Evolutionary conservation across 1,140 invertebrate species (phyloP), one percentile per base, ranked within the genome.

Genomic region (Brachionus sp.): DNA sequence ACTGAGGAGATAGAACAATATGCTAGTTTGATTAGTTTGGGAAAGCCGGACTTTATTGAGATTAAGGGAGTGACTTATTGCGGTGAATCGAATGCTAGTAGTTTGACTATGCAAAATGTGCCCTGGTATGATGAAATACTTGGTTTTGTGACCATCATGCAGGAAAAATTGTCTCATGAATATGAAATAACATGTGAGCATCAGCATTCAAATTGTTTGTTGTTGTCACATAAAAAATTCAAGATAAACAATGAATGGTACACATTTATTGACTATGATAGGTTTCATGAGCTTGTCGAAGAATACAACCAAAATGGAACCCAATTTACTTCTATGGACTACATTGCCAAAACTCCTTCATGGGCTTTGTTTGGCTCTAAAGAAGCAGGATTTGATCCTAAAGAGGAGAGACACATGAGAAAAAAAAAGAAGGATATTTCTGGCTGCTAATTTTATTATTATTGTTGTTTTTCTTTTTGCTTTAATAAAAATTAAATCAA

Each of bases 51-150:
- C 87, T 92, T 92, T 85, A 92, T 92, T 85, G 92, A 92, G 89
- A 90, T 92, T 23, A 92, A 92, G 87, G 92, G 92, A 62, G 92
- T 92, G 0, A 92, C 92, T 4, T 92, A 90, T 86, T 92, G 92
- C 87, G 92, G 92, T 9, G 91, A 90, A 39, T 91, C 91, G 0
- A 92, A 92, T 85, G 90, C 90, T 1, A 89, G 87, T 13, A 88
- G 85, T 19, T 85, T 92, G 73, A 92, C 91, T 3, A 92, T 92
- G 92, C 89, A 91, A 83, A 92, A 92, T 88, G 91, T 92, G 0
- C 92, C 92, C 3, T 92, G 91, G 91, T 91, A 92, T 86, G 89
- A 91, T 85, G 92, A 92, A 86, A 91, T 92, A 0, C 86, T 91
- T 3, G 85, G 86, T 0, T 92, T 92, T 88, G 90, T 89, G 5